A percentile compares a stretch with the other conserved stretches of the same genome.
Conservation (phyloP, 2,113 vertebrate species). For the Solea senegalensis region DNA sequence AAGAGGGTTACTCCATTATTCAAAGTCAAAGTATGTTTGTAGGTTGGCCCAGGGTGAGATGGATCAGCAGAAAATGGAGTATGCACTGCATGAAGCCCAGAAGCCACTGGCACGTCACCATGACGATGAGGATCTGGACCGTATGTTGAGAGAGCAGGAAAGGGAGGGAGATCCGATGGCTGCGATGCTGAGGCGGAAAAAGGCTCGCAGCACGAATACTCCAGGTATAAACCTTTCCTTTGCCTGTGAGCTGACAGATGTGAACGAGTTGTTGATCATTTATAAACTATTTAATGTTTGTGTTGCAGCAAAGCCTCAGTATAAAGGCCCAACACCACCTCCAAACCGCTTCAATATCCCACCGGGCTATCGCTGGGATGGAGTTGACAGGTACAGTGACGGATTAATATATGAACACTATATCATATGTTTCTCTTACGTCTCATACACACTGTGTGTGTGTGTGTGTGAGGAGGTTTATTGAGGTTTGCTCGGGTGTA, state of each 20-base stretch:
- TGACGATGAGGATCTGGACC: conserved; percentile 93
- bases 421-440: too few species aligned
- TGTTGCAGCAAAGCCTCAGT: conserved; percentile 86
- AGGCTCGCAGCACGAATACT: conserved; percentile 83
- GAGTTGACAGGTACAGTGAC: conserved; percentile 88
- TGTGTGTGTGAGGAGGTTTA: background rate
- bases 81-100: conserved; percentile 89
- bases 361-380: conserved; percentile 97
- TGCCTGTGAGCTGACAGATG: background rate
- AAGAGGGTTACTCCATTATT: background rate
- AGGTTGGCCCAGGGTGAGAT: conserved; percentile 90
- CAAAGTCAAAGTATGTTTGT: conserved; percentile 8
- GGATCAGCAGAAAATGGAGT: conserved; percentile 89
- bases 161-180: conserved; percentile 97
- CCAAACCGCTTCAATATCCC: conserved; percentile 93
- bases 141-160: conserved; percentile 91
- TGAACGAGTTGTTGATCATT: background rate
- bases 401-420: too few species aligned
- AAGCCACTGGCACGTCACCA: conserved; percentile 92
- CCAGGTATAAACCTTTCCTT: conserved; percentile 73
- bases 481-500: background rate
- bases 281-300: background rate
- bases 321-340: conserved; percentile 90
- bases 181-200: conserved; percentile 88
- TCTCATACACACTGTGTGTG: background rate